phyloP scores from a whole-genome alignment of 2,888 invertebrate genomes.

The Macropis europaea region DNA sequence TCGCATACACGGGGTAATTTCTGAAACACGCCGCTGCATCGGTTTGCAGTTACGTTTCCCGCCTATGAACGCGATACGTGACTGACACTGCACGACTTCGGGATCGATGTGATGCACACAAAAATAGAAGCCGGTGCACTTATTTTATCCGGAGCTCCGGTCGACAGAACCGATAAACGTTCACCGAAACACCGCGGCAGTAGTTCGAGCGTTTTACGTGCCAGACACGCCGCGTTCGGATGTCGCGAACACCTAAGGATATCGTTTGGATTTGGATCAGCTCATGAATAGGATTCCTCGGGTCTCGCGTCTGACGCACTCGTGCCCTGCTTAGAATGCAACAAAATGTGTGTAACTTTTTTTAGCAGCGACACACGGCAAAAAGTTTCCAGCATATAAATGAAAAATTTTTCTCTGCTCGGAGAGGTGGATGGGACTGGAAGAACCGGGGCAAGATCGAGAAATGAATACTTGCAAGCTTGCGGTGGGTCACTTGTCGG shows the following conservation, averaged over 20 bases:
- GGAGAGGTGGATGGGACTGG: too few relatives aligned
- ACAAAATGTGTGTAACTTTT: background rate
- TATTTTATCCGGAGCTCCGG: constrained; percentile 15
- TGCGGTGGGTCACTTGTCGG: too few relatives aligned
- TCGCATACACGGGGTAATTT: background rate
- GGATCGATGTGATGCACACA: constrained; percentile 51
- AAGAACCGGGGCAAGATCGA: background rate
- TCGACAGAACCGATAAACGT: constrained; percentile 12
- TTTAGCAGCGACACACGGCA: background rate
- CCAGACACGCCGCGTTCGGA: background rate
- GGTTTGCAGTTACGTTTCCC: constrained; percentile 19
- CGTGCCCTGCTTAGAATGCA: background rate
- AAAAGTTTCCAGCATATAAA: background rate
- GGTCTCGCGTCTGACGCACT: background rate
- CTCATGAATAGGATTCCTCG: background rate
- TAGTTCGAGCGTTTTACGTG: constrained; percentile 22
- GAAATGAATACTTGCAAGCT: too few relatives aligned
- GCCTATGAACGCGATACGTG: constrained; percentile 30
- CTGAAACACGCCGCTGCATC: background rate
- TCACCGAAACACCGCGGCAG: constrained; percentile 5
- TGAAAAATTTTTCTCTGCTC: constrained; percentile 5
- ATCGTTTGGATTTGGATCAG: constrained; percentile 2
- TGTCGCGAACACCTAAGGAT: background rate
- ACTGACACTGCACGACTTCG: constrained; percentile 34
- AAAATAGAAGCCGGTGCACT: constrained; percentile 53